These are phyloP conservation scores for Spheniscus mendiculus DNA, from an alignment of 2,113 vertebrate genomes.

Conservation along the genomic window DNA sequence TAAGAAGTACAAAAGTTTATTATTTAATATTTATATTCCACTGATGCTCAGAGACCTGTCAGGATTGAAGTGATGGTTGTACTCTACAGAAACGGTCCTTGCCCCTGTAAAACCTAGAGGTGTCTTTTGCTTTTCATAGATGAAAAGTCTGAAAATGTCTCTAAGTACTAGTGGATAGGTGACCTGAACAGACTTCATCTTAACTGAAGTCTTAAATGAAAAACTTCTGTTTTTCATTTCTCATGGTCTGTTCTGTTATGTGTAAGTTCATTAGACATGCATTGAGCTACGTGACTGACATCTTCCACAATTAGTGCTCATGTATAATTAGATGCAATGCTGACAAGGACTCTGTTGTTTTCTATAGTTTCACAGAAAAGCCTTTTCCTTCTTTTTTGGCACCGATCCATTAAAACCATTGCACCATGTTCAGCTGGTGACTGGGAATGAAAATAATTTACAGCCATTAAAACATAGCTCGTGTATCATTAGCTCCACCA, in stretches of 20 bases:
- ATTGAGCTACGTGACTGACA: neutral
- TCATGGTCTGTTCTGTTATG: neutral
- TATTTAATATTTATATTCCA: neutral
- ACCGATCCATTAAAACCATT: neutral
- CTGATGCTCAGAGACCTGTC: neutral
- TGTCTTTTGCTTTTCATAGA: neutral
- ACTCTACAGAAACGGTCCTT: accelerated
- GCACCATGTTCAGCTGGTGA: neutral
- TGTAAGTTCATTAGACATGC: neutral
- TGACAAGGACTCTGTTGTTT: conserved; percentile 45
- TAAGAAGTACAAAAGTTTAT: neutral
- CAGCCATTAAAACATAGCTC: neutral
- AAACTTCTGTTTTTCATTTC: neutral
- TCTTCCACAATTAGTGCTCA: neutral
- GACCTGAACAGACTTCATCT: neutral
- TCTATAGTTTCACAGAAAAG: conserved; percentile 1
- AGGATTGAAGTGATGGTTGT: neutral
- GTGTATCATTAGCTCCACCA: neutral
- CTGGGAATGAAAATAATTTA: neutral
- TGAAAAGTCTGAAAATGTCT: neutral
- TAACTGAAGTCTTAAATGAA: too few relatives aligned
- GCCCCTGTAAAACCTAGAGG: neutral
- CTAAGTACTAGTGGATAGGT: neutral
- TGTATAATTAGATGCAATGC: neutral
- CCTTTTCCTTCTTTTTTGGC: conserved; percentile 2